Percentiles rank a stretch among this genome's conserved stretches.
These are phyloP conservation scores for Numida meleagris DNA, from an alignment of 2,113 vertebrate species.

Conservation along the genomic window DNA sequence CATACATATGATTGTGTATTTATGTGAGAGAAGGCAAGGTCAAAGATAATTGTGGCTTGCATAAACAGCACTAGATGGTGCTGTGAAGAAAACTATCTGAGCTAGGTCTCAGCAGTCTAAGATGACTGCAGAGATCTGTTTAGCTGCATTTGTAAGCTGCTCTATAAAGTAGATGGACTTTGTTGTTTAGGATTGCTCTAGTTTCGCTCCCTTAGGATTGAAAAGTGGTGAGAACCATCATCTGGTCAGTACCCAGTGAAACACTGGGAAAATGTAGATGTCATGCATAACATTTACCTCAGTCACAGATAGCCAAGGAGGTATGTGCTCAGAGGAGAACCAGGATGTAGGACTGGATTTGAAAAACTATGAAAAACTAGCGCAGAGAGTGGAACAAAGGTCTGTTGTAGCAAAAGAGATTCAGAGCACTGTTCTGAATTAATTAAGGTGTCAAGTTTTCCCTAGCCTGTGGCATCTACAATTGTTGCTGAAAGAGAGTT, in stretches of 20 bases:
- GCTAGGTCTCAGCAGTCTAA: not conserved
- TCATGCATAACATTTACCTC: not conserved
- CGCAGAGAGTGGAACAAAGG: fast-evolving
- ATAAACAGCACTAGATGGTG: slow-evolving; percentile 59
- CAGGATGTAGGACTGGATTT: not conserved
- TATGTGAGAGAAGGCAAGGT: not conserved
- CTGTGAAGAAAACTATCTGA: slow-evolving; percentile 56
- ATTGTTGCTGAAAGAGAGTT: not conserved
- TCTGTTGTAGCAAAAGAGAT: not conserved
- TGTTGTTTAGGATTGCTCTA: not conserved
- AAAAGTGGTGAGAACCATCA: not conserved
- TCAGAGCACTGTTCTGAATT: fast-evolving
- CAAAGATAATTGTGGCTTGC: not conserved
- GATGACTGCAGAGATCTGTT: not conserved
- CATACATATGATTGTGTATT: fast-evolving
- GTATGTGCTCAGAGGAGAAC: not conserved
- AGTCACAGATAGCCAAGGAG: not conserved
- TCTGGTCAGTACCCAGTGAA: not conserved
- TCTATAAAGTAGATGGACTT: not conserved
- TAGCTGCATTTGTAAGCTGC: not conserved
- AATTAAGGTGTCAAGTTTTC: not conserved
- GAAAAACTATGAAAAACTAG: not conserved
- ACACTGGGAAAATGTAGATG: not conserved
- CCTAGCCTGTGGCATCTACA: not conserved
- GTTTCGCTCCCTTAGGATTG: not conserved